Base-by-base conservation (phyloP, 1,140 invertebrate species). In the Drosophila eugracilis region DNA sequence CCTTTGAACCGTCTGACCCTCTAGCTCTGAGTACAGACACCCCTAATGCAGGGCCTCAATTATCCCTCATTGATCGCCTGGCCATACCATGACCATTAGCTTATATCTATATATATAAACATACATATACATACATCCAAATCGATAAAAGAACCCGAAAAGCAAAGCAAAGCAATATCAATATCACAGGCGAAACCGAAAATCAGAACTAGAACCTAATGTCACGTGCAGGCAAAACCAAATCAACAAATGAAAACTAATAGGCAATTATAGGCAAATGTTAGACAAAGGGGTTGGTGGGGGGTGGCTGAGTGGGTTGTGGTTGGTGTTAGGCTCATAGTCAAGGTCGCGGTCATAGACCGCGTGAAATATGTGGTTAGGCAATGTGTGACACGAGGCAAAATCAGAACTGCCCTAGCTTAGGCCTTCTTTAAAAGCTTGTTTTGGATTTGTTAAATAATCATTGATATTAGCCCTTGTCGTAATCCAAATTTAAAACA, bases 191-290 rank as follows among this genome's bases (percentile, higher is more conserved):
- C 26, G 47, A 63, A 34, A 53, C 19, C 10, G 19, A 48, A 47
- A 63, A 26, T 28, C 59, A 42, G 4, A 6, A 17, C 37, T 15
- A 26, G 3, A 5, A 26, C 42, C 22, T n/a, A 34, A 39, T 34
- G 60, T 83, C 78, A 81, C 78, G 78, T 83, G 78, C 71, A 39
- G 65, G 24, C 67, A 47, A 41, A 79, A 59, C 55, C 58, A 80
- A 80, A 72, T 85, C 79, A 84, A 84, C 80, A 84, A 85, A 86
- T 86, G 80, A 69, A 86, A 85, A 81, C 80, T 85, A 85, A 85
- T 85, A 86, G 81, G 66, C 80, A 85, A 86, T 85, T 85, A 85
- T 60, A 78, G 59, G 79, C 74, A 78, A 69, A 81, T 75, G 72
- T 74, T 32, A 22, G 30, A 47, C 19, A 58, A 55, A 57, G 24